A percentile compares a stretch with the other conserved stretches of the same genome.
phyloP scores from a whole-genome alignment of 1,140 invertebrate species.

The Colletes gigas region DNA sequence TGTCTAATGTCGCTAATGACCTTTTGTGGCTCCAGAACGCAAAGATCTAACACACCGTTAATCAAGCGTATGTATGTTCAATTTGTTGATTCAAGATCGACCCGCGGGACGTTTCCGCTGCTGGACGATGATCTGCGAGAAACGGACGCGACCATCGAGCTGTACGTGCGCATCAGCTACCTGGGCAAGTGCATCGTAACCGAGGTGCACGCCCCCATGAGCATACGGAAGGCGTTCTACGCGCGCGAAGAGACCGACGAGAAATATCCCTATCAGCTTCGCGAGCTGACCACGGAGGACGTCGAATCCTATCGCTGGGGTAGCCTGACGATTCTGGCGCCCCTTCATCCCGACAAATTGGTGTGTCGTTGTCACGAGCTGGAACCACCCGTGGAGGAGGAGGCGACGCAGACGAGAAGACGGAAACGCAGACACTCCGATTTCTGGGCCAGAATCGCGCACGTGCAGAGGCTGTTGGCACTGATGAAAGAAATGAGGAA shows the following conservation, averaged over 20 bases:
- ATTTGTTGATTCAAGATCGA: conserved; percentile 60
- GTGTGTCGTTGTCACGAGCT: conserved; percentile 44
- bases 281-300: conserved; percentile 55
- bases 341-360: conserved; percentile 16
- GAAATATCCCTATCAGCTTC: conserved; percentile 63
- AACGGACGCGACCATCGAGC: conserved; percentile 51
- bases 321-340: conserved; percentile 27
- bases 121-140: conserved; percentile 47
- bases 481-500: conserved; percentile 15
- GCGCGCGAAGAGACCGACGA: conserved; percentile 64
- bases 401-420: conserved; percentile 9
- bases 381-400: not conserved
- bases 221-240: conserved; percentile 49
- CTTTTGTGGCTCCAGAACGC: too few species aligned
- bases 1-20: too few species aligned
- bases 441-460: not conserved
- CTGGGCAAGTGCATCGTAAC: conserved; percentile 71
- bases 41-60: too few species aligned
- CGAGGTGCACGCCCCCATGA: conserved; percentile 57
- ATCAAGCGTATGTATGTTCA: not conserved
- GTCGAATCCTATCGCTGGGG: conserved; percentile 51
- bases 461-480: not conserved
- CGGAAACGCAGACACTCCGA: conserved; percentile 11
- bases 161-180: conserved; percentile 70
- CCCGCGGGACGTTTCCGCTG: conserved; percentile 60